Evolutionary conservation across 2,113 vertebrate species (phyloP).

Genomic region (Vombatus ursinus): DNA sequence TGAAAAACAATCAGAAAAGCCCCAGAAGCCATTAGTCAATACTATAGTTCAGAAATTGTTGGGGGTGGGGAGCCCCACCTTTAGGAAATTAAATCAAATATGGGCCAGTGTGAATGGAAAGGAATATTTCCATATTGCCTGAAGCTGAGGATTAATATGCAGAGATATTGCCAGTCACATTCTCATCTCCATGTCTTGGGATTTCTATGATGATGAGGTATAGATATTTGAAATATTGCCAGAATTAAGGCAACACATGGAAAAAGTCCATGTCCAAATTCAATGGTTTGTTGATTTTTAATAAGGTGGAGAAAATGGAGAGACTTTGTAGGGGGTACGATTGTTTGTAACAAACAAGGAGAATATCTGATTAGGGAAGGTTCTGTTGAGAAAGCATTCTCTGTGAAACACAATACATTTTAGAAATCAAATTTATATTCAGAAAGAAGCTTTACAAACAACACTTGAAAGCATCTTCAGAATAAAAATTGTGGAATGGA

Average conservation of each 20-base stretch:
- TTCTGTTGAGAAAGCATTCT: neutral
- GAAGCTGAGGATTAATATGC: constrained; percentile 59
- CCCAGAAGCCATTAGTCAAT: constrained; percentile 10
- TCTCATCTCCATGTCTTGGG: constrained; percentile 39
- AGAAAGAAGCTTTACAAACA: neutral
- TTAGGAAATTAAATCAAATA: constrained; percentile 65
- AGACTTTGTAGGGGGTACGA: neutral
- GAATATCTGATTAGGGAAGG: neutral
- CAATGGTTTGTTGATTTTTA: neutral
- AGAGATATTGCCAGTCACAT: constrained; percentile 32
- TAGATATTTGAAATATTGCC: neutral
- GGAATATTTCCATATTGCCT: constrained; percentile 54
- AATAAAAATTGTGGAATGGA: constrained; percentile 17
- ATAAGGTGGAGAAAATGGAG: neutral
- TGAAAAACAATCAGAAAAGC: constrained; percentile 58
- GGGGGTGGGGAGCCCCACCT: constrained; percentile 25
- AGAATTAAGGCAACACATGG: constrained; percentile 3
- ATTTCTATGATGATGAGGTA: constrained; percentile 49
- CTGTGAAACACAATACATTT: neutral
- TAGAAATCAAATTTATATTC: neutral
- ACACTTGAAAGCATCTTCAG: neutral
- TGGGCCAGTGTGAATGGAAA: neutral
- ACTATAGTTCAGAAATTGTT: constrained; percentile 40
- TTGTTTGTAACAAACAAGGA: neutral
- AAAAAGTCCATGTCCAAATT: neutral